Evolutionary conservation across 2,888 invertebrate species (phyloP).

Genomic region (Theristus sp.): DNA sequence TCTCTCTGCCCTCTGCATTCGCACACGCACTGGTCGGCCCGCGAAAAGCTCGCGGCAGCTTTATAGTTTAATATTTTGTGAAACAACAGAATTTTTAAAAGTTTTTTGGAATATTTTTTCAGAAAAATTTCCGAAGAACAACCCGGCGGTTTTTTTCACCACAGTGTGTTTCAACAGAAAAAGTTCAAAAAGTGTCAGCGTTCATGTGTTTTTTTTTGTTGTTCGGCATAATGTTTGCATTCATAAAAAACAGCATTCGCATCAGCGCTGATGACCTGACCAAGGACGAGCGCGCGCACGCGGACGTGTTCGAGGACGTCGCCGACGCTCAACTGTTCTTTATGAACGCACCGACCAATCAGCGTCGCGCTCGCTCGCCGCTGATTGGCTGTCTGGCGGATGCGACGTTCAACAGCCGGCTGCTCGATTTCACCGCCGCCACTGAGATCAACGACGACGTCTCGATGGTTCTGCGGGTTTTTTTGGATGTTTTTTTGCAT

Average conservation of each 20-base stretch:
- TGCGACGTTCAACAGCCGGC: conserved; percentile 60
- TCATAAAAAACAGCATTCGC: conserved; percentile 34
- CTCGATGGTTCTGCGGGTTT: background rate
- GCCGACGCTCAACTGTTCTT: background rate
- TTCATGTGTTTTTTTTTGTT: too few relatives aligned
- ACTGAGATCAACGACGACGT: background rate
- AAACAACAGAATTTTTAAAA: too few relatives aligned
- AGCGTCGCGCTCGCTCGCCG: conserved; percentile 32
- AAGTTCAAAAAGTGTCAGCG: too few relatives aligned
- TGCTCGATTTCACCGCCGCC: conserved; percentile 19
- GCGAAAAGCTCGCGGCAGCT: too few relatives aligned
- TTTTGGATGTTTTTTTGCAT: conserved; percentile 14
- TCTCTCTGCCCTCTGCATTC: too few relatives aligned
- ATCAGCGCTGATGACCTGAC: conserved; percentile 70
- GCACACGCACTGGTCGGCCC: too few relatives aligned
- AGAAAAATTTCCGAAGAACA: too few relatives aligned
- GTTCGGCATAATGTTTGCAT: background rate
- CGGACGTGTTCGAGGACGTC: background rate
- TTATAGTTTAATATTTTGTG: too few relatives aligned
- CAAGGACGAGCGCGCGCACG: conserved; percentile 21
- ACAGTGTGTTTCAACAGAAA: too few relatives aligned
- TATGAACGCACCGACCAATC: background rate
- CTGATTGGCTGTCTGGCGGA: conserved; percentile 83
- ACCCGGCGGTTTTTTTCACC: too few relatives aligned
- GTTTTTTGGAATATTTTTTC: too few relatives aligned